Conservation (phyloP, 92 coral and sea anemone species). For the Parazoanthus atlanticus region DNA sequence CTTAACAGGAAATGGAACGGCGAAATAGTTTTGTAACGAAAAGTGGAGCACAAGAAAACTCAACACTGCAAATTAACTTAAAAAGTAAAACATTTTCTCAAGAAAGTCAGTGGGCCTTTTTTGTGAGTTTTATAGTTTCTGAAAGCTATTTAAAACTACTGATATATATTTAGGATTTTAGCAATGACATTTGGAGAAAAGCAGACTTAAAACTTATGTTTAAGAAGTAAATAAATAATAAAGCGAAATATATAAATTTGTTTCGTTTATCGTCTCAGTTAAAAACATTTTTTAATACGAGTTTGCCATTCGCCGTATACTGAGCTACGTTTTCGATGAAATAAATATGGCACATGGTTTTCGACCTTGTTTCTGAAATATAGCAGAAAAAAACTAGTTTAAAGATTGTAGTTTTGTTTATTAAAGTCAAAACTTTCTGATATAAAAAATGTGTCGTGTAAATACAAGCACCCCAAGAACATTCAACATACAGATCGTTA, state of each 20-base stretch:
- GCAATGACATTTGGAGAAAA: neutral
- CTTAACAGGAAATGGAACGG: conserved; percentile 31
- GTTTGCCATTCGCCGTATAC: too few species aligned
- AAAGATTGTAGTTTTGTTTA: too few species aligned
- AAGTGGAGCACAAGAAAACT: neutral
- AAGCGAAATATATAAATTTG: neutral
- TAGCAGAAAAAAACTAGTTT: too few species aligned
- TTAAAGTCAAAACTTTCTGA: too few species aligned
- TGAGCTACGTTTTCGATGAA: too few species aligned
- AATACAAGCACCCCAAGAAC: too few species aligned
- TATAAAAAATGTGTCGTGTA: too few species aligned
- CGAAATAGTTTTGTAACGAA: conserved; percentile 9
- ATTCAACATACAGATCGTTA: too few species aligned
- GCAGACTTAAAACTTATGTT: neutral
- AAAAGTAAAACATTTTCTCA: neutral
- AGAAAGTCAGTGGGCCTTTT: neutral
- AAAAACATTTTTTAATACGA: too few species aligned
- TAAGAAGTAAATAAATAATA: neutral
- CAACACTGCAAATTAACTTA: conserved; percentile 19
- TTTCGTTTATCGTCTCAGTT: too few species aligned
- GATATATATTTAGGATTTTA: neutral
- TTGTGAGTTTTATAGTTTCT: neutral
- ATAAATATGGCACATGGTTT: too few species aligned
- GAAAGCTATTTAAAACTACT: neutral
- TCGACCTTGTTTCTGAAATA: too few species aligned